These are phyloP conservation scores for Nibea coibor DNA, from an alignment of 2,113 vertebrate species.

Conservation along the genomic window DNA sequence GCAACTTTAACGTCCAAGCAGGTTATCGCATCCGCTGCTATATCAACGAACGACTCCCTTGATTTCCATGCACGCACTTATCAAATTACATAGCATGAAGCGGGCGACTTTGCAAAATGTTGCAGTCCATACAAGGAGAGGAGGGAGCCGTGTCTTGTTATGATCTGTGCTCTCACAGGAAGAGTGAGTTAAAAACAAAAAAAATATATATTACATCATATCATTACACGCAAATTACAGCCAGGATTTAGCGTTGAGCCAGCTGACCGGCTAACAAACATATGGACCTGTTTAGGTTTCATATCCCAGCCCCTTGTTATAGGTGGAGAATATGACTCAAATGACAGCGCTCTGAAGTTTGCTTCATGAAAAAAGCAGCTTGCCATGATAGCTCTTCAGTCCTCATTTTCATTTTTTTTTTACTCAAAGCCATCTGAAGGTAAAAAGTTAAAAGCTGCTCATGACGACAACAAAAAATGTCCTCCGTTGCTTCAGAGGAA, in stretches of 20 bases:
- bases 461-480: neutral
- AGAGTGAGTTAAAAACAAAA: slow-evolving; percentile 1
- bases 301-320: neutral
- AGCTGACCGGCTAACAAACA: slow-evolving; percentile 44
- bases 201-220: slow-evolving; percentile 41
- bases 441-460: neutral
- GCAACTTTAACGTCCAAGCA: slow-evolving; percentile 10
- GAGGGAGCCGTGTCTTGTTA: neutral
- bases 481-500: slow-evolving; percentile 3
- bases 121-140: slow-evolving; percentile 17
- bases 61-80: slow-evolving; percentile 29
- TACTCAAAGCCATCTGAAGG: neutral
- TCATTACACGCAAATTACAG: slow-evolving; percentile 22
- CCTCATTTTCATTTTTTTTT: neutral
- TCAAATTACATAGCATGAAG: neutral
- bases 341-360: slow-evolving; percentile 6
- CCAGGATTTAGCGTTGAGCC: slow-evolving; percentile 29
- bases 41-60: slow-evolving; percentile 22
- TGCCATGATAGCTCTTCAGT: neutral
- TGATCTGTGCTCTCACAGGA: slow-evolving; percentile 11
- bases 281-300: slow-evolving; percentile 39
- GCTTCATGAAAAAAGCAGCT: neutral
- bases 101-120: neutral
- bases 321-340: slow-evolving; percentile 15
- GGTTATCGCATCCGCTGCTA: slow-evolving; percentile 3